A percentile compares a stretch with the other conserved stretches of the same genome.
These are phyloP conservation scores for Bombus breviceps DNA, from an alignment of 1,140 invertebrate species.

Conservation along the genomic window DNA sequence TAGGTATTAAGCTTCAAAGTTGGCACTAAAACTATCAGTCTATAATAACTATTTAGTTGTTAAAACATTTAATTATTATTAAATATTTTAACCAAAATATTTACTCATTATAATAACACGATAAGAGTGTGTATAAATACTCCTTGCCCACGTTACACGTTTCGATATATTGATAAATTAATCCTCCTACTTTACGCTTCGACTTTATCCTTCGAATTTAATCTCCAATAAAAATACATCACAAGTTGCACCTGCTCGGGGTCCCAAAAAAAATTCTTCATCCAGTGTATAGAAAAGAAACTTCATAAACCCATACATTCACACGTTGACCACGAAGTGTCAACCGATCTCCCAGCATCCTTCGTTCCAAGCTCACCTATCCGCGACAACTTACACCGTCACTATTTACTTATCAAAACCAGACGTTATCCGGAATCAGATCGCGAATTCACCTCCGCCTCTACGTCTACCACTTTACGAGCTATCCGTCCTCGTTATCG, in stretches of 20 bases:
- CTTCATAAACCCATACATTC: neutral
- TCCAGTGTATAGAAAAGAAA: neutral
- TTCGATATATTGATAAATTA: neutral
- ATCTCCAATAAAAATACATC: neutral
- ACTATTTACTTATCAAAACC: constrained; percentile 15
- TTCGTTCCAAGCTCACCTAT: neutral
- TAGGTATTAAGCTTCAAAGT: neutral
- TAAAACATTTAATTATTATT: too few species aligned
- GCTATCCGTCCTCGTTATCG: constrained; percentile 25
- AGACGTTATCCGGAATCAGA: constrained; percentile 37
- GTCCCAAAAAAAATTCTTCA: too few species aligned
- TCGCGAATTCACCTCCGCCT: constrained; percentile 32
- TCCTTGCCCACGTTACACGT: neutral
- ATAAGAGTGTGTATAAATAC: neutral
- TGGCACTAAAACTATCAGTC: too few species aligned
- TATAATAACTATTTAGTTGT: too few species aligned
- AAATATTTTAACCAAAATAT: too few species aligned
- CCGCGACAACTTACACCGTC: neutral
- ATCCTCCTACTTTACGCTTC: neutral
- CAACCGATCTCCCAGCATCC: neutral
- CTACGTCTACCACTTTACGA: constrained; percentile 22
- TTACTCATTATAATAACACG: too few species aligned
- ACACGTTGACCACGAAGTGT: neutral
- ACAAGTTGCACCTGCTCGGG: neutral
- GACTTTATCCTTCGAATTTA: neutral